These are phyloP conservation scores for Tenthredo livida DNA, from an alignment of 2,888 invertebrate species.

Conservation along the genomic window DNA sequence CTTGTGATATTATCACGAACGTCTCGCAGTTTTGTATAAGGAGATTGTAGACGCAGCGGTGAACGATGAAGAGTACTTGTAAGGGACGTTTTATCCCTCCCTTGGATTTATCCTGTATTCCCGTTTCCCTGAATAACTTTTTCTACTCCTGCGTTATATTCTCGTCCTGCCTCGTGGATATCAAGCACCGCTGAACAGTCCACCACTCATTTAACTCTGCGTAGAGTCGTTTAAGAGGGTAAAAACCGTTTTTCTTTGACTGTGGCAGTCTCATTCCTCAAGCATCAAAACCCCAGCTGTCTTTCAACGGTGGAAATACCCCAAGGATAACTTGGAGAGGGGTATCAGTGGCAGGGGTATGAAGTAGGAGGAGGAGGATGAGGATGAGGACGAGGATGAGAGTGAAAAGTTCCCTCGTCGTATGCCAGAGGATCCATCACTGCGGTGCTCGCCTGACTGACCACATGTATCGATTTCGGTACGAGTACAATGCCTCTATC, in stretches of 20 bases:
- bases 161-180: not conserved
- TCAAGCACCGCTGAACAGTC: not conserved
- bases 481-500: constrained; percentile 62
- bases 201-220: constrained; percentile 21
- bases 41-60: constrained; percentile 9
- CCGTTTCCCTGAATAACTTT: not conserved
- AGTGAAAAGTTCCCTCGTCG: constrained; percentile 44
- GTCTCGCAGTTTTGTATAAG: not conserved
- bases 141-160: not conserved
- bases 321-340: not conserved
- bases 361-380: too few relatives aligned
- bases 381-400: not conserved
- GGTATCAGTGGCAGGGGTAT: not conserved
- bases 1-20: constrained; percentile 39
- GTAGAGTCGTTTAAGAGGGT: constrained; percentile 6
- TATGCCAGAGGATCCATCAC: constrained; percentile 45
- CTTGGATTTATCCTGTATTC: not conserved
- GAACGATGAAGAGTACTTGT: not conserved
- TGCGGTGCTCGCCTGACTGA: constrained; percentile 44
- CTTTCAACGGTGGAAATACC: not conserved
- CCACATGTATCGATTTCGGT: constrained; percentile 47
- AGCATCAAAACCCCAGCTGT: constrained; percentile 1
- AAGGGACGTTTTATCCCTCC: not conserved
- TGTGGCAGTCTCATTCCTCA: not conserved
- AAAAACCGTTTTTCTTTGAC: constrained; percentile 18